Percentiles rank a stretch among this genome's conserved stretches.
These are phyloP conservation scores for Xylota sylvarum DNA, from an alignment of 2,888 invertebrate species.

Conservation along the genomic window DNA sequence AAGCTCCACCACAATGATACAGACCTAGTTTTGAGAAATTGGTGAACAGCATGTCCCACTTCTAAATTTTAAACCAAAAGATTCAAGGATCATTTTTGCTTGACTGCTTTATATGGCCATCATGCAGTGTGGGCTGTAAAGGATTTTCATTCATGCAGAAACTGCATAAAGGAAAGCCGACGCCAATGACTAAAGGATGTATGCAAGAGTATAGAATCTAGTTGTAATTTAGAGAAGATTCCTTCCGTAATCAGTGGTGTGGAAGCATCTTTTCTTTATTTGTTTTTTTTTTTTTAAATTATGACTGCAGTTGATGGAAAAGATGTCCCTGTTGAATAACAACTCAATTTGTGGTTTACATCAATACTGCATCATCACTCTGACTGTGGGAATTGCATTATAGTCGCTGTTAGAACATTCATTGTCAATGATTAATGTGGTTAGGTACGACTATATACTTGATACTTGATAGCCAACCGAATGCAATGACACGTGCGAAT, in stretches of 20 bases:
- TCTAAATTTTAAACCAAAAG: conserved; percentile 6
- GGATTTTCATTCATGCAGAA: conserved; percentile 21
- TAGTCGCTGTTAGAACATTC: not conserved
- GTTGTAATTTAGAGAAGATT: not conserved
- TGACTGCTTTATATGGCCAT: conserved; percentile 12
- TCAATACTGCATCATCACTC: conserved; percentile 2
- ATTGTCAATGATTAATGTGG: conserved; percentile 10
- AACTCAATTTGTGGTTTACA: conserved; percentile 22
- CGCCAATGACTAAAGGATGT: conserved; percentile 16
- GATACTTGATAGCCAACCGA: not conserved
- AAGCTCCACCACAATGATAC: not conserved
- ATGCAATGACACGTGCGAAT: conserved; percentile 18
- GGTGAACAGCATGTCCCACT: conserved; percentile 10
- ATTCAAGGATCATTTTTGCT: conserved; percentile 6
- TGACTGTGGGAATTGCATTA: not conserved
- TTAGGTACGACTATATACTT: not conserved
- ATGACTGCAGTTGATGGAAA: conserved; percentile 8
- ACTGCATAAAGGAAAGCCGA: conserved; percentile 14
- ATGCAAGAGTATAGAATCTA: not conserved
- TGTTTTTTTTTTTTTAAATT: not conserved
- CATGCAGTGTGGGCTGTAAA: conserved; percentile 10
- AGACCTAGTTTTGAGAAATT: conserved; percentile 4
- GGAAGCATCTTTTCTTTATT: not conserved
- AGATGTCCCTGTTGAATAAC: conserved; percentile 21
- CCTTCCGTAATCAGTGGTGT: not conserved